A percentile compares a stretch with the other conserved stretches of the same genome.
phyloP scores from a whole-genome alignment of 2,113 vertebrate species.

The Peromyscus leucopus region DNA sequence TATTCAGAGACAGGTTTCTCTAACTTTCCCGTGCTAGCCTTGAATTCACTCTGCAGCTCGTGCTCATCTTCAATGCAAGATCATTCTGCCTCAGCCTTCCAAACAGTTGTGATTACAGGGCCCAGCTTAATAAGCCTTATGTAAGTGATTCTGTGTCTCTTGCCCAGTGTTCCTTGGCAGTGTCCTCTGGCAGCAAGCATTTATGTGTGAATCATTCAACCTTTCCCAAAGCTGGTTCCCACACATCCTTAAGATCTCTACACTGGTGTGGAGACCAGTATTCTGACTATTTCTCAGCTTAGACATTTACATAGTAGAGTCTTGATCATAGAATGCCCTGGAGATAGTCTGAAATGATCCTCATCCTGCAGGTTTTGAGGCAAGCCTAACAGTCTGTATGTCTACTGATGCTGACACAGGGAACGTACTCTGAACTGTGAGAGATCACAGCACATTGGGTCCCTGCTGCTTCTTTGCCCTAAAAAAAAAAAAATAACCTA shows the following conservation, averaged over 20 bases:
- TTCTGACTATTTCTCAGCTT: background rate
- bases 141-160: background rate
- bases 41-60: background rate
- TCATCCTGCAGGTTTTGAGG: background rate
- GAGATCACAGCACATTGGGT: background rate
- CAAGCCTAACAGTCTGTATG: background rate
- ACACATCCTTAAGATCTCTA: background rate
- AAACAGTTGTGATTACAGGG: background rate
- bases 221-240: background rate
- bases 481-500: background rate
- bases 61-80: background rate
- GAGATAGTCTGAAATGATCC: background rate
- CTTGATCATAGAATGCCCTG: accelerated
- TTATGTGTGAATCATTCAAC: background rate
- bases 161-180: background rate
- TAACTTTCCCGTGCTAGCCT: background rate
- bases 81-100: background rate
- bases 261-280: background rate
- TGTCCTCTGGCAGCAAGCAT: background rate
- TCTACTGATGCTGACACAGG: accelerated
- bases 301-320: background rate
- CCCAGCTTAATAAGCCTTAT: background rate
- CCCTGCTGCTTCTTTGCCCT: background rate
- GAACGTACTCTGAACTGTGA: accelerated
- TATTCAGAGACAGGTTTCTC: background rate